Conservation (phyloP, 2,797 vertebrate genomes). For the Coregonus sp. region DNA sequence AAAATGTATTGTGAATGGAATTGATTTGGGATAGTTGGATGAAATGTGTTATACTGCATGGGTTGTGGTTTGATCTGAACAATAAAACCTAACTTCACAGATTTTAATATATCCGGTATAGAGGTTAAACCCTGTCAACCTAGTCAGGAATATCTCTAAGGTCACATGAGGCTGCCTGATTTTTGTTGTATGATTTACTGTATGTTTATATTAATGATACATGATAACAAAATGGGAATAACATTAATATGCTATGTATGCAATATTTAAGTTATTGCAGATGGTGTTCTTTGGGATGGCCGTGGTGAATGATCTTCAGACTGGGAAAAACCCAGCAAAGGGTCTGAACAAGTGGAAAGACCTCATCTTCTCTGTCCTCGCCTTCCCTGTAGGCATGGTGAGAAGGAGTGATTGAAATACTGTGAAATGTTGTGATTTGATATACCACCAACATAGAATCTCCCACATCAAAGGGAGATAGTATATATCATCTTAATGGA, state of each 20-base stretch:
- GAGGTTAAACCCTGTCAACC: background rate
- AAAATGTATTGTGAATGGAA: background rate
- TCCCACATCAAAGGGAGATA: background rate
- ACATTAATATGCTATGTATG: background rate
- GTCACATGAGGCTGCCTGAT: background rate
- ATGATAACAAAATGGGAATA: background rate
- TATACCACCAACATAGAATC: background rate
- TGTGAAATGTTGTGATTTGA: background rate
- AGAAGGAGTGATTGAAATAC: slow-evolving; percentile 59
- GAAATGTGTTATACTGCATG: background rate
- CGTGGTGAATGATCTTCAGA: slow-evolving; percentile 79
- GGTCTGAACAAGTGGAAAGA: slow-evolving; percentile 78
- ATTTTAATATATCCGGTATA: background rate
- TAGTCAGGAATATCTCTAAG: background rate
- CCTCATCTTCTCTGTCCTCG: slow-evolving; percentile 84
- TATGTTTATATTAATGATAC: background rate
- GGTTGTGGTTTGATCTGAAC: background rate
- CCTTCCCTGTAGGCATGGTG: slow-evolving; percentile 86
- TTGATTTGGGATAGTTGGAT: background rate
- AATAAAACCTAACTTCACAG: background rate
- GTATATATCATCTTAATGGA: background rate
- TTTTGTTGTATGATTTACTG: background rate
- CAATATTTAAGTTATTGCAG: slow-evolving; percentile 85
- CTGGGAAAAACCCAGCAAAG: slow-evolving; percentile 56
- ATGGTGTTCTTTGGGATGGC: slow-evolving; percentile 84